These are phyloP conservation scores for Lepas anatifera DNA, from an alignment of 2,888 invertebrate genomes.

Conservation along the genomic window DNA sequence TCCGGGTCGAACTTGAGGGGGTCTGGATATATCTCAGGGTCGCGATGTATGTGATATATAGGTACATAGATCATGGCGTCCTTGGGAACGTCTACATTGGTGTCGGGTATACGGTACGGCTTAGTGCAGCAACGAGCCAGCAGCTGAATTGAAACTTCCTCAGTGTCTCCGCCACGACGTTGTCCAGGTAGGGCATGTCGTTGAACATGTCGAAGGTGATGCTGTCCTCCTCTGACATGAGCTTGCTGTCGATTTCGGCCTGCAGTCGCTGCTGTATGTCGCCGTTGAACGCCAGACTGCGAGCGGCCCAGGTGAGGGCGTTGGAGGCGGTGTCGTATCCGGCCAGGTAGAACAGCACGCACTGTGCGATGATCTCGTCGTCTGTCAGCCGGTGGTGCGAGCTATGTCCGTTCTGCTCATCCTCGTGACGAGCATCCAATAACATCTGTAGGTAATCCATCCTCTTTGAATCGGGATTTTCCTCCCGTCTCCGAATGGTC, in stretches of 20 bases:
- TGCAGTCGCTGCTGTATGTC: slow-evolving; percentile 40
- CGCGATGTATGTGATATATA: slow-evolving; percentile 46
- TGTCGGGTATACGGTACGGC: slow-evolving; percentile 21
- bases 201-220: no score
- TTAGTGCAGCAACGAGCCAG: slow-evolving; percentile 35
- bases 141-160: slow-evolving; percentile 45
- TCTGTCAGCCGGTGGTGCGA: no score
- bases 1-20: slow-evolving; percentile 45
- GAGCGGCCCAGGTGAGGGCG: slow-evolving; percentile 44
- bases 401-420: no score
- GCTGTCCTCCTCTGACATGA: slow-evolving; percentile 43
- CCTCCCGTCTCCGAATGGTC: no score
- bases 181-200: slow-evolving; percentile 44
- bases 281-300: slow-evolving; percentile 42
- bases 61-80: slow-evolving; percentile 39
- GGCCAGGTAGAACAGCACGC: slow-evolving; percentile 48
- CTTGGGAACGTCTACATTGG: slow-evolving; percentile 16
- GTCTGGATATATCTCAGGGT: slow-evolving; percentile 46
- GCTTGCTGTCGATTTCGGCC: slow-evolving; percentile 36
- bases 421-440: neutral
- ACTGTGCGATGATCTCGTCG: no score
- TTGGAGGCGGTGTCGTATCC: slow-evolving; percentile 53
- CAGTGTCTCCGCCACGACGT: slow-evolving; percentile 45
- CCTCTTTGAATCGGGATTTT: neutral
- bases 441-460: neutral